Base-by-base conservation (phyloP, 2,113 vertebrate species). In the Saguinus imperator region DNA sequence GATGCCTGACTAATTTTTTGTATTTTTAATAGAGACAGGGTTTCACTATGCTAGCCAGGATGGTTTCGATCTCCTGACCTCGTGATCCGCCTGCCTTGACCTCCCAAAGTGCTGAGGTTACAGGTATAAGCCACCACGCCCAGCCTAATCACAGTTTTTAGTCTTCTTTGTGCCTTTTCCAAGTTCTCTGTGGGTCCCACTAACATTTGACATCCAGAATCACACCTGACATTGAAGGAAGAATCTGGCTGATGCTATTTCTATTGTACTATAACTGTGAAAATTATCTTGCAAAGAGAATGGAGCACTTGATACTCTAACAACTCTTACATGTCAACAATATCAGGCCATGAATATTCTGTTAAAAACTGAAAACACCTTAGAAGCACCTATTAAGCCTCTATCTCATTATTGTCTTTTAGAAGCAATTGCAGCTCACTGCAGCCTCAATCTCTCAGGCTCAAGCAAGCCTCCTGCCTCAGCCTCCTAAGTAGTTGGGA, bases 331-430 rank as follows among this genome's bases (percentile, higher is more conserved):
- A 80, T 35, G n/a, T 75, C 40, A 66, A 20, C 57, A 66, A 20
- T 45, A 50, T n/a, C 23, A 8, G 85, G 52, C 93, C 66, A 25
- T 2, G 17, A 68, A 73, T 11, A 81, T 37, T 50, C 43, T 58
- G 90, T 73, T 45, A 61, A 94, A 58, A 97, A 92, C 72, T 58
- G 68, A 52, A 94, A 89, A 77, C 85, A 91, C 58, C 79, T 73
- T 72, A 70, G 29, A 55, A 37, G 37, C 52, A 92, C 58, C 9
- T 66, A 5, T 16, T 18, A 94, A 93, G n/a, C 27, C 25, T 43
- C n/a, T 66, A 20, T 20, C 18, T 20, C 35, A 45, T 8, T 82
- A 4, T 29, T 32, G 27, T 87, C 43, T 82, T 61, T 13, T 64
- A 83, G 57, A 91, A 93, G 52, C 14, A 92, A 14, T 64, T 13